These are phyloP conservation scores for Eremophila alpestris DNA, from an alignment of 2,797 vertebrate species.

Conservation along the genomic window DNA sequence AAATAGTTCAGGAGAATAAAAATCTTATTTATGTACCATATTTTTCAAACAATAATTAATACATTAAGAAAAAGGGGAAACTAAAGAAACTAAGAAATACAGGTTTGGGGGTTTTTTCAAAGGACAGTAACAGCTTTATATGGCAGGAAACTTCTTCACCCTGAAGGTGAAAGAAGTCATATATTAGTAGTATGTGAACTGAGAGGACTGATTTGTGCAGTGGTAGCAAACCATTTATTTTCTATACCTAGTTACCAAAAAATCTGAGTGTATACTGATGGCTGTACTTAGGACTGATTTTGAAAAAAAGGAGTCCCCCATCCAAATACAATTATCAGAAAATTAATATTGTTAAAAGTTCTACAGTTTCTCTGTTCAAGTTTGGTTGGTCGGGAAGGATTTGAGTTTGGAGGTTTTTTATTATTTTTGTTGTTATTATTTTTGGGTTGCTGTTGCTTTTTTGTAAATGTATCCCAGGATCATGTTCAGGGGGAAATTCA, in stretches of 20 bases:
- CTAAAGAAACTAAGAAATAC: neutral
- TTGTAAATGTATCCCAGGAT: neutral
- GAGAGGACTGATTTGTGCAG: neutral
- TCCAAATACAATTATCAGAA: neutral
- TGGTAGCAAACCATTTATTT: neutral
- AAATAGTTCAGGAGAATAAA: neutral
- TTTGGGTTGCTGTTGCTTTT: neutral
- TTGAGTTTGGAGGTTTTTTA: neutral
- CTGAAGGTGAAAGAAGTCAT: neutral
- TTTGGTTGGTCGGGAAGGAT: neutral
- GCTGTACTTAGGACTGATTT: neutral
- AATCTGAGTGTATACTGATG: neutral
- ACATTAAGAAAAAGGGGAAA: neutral
- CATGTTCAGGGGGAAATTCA: neutral
- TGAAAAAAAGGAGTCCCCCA: neutral
- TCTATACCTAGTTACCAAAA: neutral
- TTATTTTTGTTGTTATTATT: neutral
- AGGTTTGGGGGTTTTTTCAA: neutral
- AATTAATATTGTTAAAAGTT: neutral
- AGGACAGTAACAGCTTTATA: neutral
- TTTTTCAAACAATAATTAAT: neutral
- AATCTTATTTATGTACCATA: neutral
- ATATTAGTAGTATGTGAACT: neutral
- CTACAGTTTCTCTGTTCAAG: neutral
- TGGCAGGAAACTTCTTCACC: neutral